Conservation (phyloP, 2,888 invertebrate species). For the Gymnoscelis rufifasciata region DNA sequence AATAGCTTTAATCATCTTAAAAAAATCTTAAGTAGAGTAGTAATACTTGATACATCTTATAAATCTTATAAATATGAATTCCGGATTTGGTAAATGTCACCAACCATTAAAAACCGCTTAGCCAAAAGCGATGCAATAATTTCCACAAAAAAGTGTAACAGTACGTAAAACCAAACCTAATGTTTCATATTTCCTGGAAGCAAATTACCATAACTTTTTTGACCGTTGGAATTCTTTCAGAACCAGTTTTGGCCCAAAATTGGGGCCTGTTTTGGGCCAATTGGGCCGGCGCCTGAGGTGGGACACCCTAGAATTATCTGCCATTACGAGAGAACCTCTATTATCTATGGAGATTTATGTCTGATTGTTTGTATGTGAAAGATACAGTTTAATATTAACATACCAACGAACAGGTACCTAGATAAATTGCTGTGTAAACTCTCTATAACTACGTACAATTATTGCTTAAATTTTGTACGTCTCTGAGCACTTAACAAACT, state of each 20-base stretch:
- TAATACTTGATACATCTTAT: too few species aligned
- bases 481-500: too few species aligned
- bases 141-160: background rate
- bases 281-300: conserved; percentile 35
- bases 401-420: background rate
- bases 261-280: conserved; percentile 17
- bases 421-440: too few species aligned
- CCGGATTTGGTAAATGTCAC: too few species aligned
- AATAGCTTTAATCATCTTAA: too few species aligned
- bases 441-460: too few species aligned
- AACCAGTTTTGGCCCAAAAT: conserved; percentile 28
- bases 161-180: background rate
- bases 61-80: too few species aligned
- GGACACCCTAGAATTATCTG: conserved; percentile 45
- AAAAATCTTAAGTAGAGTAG: too few species aligned
- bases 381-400: conserved; percentile 18
- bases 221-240: conserved; percentile 13
- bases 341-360: conserved; percentile 49
- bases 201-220: background rate
- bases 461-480: too few species aligned
- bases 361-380: conserved; percentile 29
- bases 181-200: background rate
- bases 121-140: background rate
- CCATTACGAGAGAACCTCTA: conserved; percentile 38
- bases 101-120: too few species aligned